phyloP scores from a whole-genome alignment of 2,797 vertebrate species.

The Amblyraja radiata region DNA sequence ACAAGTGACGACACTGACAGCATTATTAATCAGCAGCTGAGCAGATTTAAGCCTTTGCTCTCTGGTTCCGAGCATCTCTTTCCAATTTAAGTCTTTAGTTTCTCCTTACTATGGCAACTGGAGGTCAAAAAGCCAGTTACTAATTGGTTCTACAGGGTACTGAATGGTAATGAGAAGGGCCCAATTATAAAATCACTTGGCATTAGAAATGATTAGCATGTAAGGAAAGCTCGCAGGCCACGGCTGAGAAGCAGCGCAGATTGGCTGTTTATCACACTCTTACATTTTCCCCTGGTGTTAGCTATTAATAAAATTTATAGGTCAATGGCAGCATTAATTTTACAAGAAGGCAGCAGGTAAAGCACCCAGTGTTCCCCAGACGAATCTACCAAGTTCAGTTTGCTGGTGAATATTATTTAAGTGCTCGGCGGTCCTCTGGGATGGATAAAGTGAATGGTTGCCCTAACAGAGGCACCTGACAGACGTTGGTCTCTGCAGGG shows the following conservation, averaged over 20 bases:
- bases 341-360: constrained; percentile 66
- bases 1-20: constrained; percentile 77
- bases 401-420: constrained; percentile 59
- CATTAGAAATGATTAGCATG: constrained; percentile 46
- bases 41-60: constrained; percentile 71
- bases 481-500: no score
- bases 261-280: constrained; percentile 47
- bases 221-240: constrained; percentile 37
- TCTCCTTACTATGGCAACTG: constrained; percentile 54
- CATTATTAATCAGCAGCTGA: constrained; percentile 82
- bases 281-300: constrained; percentile 48
- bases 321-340: constrained; percentile 73
- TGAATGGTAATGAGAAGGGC: constrained; percentile 62
- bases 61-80: constrained; percentile 46
- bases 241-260: constrained; percentile 42
- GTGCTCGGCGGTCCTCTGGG: background rate
- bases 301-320: constrained; percentile 71
- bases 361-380: constrained; percentile 51
- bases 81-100: constrained; percentile 62
- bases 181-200: constrained; percentile 68
- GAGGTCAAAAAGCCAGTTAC: constrained; percentile 62
- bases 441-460: background rate
- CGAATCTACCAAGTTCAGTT: constrained; percentile 65
- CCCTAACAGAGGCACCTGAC: no score
- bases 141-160: constrained; percentile 78